Percentiles rank a stretch among this genome's conserved stretches.
Conservation (phyloP, 2,113 vertebrate species). For the Serinus canaria region DNA sequence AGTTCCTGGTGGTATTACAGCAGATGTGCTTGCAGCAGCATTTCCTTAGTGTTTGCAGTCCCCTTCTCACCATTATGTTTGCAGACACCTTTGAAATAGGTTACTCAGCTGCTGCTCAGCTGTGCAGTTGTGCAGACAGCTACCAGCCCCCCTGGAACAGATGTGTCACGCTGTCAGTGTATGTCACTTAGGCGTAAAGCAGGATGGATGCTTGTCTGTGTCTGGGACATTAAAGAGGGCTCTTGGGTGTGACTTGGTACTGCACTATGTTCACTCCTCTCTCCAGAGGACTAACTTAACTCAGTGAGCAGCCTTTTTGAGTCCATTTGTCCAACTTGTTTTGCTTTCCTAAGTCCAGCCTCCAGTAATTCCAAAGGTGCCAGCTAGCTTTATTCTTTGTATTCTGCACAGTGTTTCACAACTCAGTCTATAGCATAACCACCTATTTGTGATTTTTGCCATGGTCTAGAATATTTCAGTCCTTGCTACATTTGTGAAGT, state of each 20-base stretch:
- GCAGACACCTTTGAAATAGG: background rate
- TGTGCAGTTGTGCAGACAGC: background rate
- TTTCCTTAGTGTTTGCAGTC: background rate
- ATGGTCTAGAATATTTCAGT: background rate
- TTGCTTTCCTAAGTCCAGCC: background rate
- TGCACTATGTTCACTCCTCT: rapidly evolving
- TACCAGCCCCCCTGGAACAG: rapidly evolving
- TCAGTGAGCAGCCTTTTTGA: background rate
- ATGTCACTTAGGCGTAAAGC: background rate
- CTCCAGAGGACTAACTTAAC: background rate
- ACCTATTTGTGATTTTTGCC: background rate
- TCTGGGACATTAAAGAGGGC: rapidly evolving
- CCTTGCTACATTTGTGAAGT: background rate
- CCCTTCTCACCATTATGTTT: rapidly evolving
- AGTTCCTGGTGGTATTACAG: background rate
- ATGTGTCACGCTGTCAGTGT: rapidly evolving
- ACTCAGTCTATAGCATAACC: background rate
- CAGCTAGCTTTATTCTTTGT: background rate
- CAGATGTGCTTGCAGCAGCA: background rate
- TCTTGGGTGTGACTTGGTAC: background rate
- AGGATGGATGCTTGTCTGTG: rapidly evolving
- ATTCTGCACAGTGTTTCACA: background rate
- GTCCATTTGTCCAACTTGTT: background rate
- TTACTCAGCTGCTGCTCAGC: background rate
- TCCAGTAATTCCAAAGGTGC: background rate